Percentiles rank a stretch among this genome's conserved stretches.
These are phyloP conservation scores for Microctonus brassicae DNA, from an alignment of 2,888 invertebrate genomes.

Conservation along the genomic window DNA sequence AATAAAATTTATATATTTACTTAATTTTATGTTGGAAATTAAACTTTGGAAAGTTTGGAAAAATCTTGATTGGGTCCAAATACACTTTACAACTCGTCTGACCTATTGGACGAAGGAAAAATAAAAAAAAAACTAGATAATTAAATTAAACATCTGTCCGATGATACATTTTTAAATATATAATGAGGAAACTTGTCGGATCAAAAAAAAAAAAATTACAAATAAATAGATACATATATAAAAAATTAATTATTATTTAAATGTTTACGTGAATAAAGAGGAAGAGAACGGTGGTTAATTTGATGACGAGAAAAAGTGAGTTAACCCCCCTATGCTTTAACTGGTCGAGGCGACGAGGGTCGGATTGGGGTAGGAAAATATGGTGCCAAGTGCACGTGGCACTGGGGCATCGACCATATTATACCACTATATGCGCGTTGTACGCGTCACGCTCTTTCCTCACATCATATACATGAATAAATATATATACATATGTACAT, in stretches of 20 bases:
- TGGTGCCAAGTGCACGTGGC: conserved; percentile 61
- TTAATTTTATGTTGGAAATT: background rate
- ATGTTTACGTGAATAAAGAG: no score
- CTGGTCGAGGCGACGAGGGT: conserved; percentile 40
- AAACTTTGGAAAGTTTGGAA: background rate
- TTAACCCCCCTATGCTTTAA: background rate
- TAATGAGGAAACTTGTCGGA: no score
- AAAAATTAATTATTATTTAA: no score
- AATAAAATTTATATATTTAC: background rate
- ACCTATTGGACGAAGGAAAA: background rate
- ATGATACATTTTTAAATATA: no score
- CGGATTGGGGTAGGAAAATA: conserved; percentile 50
- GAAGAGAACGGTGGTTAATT: background rate
- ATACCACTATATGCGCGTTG: conserved; percentile 5
- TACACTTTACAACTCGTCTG: background rate
- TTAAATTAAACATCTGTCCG: no score
- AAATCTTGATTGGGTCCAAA: background rate
- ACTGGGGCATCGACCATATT: conserved; percentile 61
- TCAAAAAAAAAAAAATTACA: no score
- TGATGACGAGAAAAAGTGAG: background rate
- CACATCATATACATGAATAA: conserved; percentile 1
- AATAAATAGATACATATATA: no score
- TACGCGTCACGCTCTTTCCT: background rate
- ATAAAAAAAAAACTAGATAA: no score
- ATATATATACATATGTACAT: no score